phyloP scores from a whole-genome alignment of 1,140 invertebrate species.

The Liolophura sinensis region DNA sequence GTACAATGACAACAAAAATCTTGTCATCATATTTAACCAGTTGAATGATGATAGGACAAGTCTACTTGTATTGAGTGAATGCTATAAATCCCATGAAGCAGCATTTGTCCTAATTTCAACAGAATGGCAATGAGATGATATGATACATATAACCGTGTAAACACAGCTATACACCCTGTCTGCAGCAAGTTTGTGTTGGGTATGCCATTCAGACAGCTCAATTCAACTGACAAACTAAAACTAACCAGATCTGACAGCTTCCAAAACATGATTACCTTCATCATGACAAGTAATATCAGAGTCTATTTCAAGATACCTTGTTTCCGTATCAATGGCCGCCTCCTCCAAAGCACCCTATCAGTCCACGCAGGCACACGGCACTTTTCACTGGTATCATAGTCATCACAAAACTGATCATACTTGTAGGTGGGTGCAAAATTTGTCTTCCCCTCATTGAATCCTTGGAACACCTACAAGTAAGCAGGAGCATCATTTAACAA shows the following conservation, averaged over 20 bases:
- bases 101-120: too few relatives aligned
- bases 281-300: neutral
- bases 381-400: conserved; percentile 99
- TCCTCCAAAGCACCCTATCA: conserved; percentile 81
- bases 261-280: neutral
- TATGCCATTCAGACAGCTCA: too few relatives aligned
- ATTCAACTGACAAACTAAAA: neutral
- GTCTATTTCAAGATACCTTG: neutral
- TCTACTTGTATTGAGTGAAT: too few relatives aligned
- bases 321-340: conserved; percentile 14
- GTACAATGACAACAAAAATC: neutral
- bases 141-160: too few relatives aligned
- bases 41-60: too few relatives aligned
- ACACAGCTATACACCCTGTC: too few relatives aligned
- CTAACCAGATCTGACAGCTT: conserved; percentile 20
- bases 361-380: conserved; percentile 94
- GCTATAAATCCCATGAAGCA: too few relatives aligned
- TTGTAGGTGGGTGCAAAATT: conserved; percentile 98
- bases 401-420: conserved; percentile 98
- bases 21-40: too few relatives aligned
- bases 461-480: conserved; percentile 83
- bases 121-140: too few relatives aligned
- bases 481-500: neutral
- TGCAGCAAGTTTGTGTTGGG: too few relatives aligned
- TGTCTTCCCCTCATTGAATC: conserved; percentile 90